Percentiles rank a stretch among this genome's conserved stretches.
Conservation (phyloP, 2,888 invertebrate genomes). For the Caenorhabditis afra region DNA sequence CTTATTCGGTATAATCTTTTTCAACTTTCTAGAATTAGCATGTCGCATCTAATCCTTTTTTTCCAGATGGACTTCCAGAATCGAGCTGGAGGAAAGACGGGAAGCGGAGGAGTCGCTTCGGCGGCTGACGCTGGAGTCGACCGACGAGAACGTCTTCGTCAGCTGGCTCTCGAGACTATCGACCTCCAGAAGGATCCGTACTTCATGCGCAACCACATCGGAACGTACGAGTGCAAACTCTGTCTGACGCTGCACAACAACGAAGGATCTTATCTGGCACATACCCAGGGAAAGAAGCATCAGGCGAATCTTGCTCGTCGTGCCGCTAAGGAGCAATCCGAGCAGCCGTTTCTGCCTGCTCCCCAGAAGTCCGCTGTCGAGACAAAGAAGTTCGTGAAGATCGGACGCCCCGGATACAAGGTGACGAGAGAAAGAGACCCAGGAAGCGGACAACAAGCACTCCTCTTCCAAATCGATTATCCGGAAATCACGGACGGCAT, state of each 20-base stretch:
- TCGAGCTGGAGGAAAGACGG: constrained; percentile 97
- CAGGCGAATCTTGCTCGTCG: constrained; percentile 97
- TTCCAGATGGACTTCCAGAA: constrained; percentile 96
- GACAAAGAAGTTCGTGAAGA: constrained; percentile 99
- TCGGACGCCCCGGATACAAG: constrained; percentile 96
- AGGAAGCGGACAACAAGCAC: constrained; percentile 94
- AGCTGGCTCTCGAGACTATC: constrained; percentile 97
- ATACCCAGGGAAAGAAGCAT: constrained; percentile 97
- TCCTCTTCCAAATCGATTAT: constrained; percentile 90
- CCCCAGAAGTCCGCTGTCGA: constrained; percentile 88
- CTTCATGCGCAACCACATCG: constrained; percentile 99
- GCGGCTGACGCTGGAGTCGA: constrained; percentile 99
- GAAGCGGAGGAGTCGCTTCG: constrained; percentile 98
- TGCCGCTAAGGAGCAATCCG: constrained; percentile 91
- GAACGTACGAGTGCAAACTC: constrained; percentile 97
- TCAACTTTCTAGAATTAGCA: no score
- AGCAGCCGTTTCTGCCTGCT: constrained; percentile 88
- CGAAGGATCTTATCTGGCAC: constrained; percentile 93
- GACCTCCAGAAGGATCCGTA: constrained; percentile 99
- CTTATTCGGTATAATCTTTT: not conserved
- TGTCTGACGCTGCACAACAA: constrained; percentile 99
- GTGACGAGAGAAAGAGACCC: constrained; percentile 96
- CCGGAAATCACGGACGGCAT: constrained; percentile 83
- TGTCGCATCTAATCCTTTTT: no score
- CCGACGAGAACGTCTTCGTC: constrained; percentile 86